Evolutionary conservation across 1,140 invertebrate species (phyloP).

Genomic region (Agrilus planipennis): DNA sequence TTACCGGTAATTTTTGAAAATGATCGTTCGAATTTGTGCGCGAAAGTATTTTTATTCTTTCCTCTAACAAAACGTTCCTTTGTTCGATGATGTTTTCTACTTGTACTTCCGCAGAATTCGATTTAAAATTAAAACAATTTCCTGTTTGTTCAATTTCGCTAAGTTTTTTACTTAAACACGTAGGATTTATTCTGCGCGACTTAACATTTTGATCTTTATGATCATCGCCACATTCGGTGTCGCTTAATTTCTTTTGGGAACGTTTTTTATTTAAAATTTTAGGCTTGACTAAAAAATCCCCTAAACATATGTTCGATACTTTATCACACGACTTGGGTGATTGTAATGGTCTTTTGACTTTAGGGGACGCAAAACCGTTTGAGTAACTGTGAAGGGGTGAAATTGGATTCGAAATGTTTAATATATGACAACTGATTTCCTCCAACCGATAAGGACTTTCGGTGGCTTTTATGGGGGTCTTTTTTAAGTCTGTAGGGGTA

Average conservation of each 20-base stretch:
- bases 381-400: conserved; percentile 20
- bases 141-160: neutral
- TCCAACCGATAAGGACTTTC: neutral
- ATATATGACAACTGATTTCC: neutral
- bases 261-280: conserved; percentile 19
- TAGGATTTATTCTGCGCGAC: conserved; percentile 23
- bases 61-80: conserved; percentile 16
- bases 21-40: neutral
- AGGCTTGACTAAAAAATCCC: conserved; percentile 23
- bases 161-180: conserved; percentile 17
- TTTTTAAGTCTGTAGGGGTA: conserved; percentile 6
- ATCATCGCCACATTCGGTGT: neutral
- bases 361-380: conserved; percentile 9
- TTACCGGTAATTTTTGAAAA: neutral
- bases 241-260: conserved; percentile 3
- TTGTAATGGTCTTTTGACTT: conserved; percentile 6
- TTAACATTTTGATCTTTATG: too few relatives aligned
- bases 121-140: neutral
- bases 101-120: conserved; percentile 9
- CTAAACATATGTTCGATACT: conserved; percentile 23
- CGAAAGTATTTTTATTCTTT: conserved; percentile 19
- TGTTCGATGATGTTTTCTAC: conserved; percentile 10
- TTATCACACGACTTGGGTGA: neutral
- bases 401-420: conserved; percentile 17
- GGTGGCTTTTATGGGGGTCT: neutral